phyloP scores from a whole-genome alignment of 2,113 vertebrate genomes.

The Australoheros scitulus region DNA sequence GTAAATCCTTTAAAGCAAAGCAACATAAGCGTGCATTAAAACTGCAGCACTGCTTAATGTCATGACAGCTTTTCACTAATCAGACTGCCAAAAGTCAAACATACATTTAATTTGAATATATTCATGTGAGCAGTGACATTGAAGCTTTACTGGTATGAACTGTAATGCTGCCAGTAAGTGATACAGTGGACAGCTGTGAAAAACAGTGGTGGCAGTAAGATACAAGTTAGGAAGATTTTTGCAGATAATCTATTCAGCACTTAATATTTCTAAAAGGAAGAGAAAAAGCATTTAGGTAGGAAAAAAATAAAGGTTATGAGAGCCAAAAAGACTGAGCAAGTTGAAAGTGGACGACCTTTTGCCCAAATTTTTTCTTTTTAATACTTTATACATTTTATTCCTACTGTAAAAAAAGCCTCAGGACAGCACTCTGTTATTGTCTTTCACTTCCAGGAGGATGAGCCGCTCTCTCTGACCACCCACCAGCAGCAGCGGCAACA shows the following conservation, averaged over 20 bases:
- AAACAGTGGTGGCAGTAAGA: not conserved
- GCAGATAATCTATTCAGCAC: not conserved
- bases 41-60: too few species aligned
- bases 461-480: constrained; percentile 68
- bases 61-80: not conserved
- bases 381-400: not conserved
- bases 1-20: not conserved
- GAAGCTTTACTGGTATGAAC: not conserved
- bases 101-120: not conserved
- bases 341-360: not conserved
- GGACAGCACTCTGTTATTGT: not conserved
- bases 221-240: not conserved
- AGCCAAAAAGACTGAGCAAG: not conserved
- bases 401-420: not conserved
- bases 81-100: not conserved
- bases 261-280: not conserved
- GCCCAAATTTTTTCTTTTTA: not conserved
- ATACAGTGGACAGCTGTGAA: not conserved
- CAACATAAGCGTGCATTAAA: not conserved
- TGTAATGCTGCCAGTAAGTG: not conserved
- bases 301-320: not conserved
- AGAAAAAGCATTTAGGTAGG: not conserved
- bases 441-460: constrained; percentile 74
- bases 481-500: constrained; percentile 59
- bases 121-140: not conserved